Evolutionary conservation across 2,113 vertebrate genomes (phyloP).

Genomic region (Prochilodus magdalenae): DNA sequence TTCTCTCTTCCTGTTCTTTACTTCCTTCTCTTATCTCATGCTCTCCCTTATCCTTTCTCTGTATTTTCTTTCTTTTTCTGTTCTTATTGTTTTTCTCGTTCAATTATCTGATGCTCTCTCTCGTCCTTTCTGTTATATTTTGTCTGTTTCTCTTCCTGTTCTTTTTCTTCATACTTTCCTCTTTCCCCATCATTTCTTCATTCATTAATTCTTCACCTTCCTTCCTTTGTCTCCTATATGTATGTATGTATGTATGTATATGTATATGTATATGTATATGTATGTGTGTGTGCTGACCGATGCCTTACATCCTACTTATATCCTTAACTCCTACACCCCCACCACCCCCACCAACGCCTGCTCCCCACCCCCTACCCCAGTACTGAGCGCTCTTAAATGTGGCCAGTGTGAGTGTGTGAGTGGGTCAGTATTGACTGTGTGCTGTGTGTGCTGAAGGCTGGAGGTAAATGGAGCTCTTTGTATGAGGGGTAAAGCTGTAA

Average conservation of each 20-base stretch:
- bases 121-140: too few species aligned
- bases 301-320: background rate
- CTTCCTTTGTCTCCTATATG: background rate
- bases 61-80: too few species aligned
- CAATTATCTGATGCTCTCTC: background rate
- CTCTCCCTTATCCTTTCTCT: too few species aligned
- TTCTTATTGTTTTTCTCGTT: background rate
- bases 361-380: background rate
- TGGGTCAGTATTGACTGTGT: slow-evolving; percentile 24
- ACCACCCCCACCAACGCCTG: too few species aligned
- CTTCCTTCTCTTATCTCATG: background rate
- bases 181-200: too few species aligned
- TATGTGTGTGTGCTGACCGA: background rate
- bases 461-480: slow-evolving; percentile 55
- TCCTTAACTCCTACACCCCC: background rate
- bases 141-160: too few species aligned
- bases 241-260: too few species aligned
- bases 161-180: background rate
- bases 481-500: slow-evolving; percentile 27
- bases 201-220: background rate
- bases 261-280: too few species aligned
- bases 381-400: background rate
- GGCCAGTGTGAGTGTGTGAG: background rate
- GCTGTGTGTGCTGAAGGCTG: slow-evolving; percentile 39
- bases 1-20: too few species aligned